Conservation (phyloP, 1,140 invertebrate genomes). For the Chlorops oryzae region DNA sequence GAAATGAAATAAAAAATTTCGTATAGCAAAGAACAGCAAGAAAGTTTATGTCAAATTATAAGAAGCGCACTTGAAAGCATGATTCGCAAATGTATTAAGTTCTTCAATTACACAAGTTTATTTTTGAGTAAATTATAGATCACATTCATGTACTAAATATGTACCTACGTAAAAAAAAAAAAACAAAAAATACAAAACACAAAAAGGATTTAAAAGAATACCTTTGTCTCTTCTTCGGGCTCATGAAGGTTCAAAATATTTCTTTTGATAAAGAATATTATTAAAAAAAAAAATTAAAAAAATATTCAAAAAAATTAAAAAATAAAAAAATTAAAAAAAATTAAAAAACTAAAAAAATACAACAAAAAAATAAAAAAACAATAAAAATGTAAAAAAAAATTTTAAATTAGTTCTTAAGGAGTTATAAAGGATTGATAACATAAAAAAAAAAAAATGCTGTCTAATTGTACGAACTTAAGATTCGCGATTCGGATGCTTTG, state of each 20-base stretch:
- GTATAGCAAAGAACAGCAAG: too few species aligned
- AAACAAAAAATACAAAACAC: neutral
- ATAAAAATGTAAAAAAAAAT: neutral
- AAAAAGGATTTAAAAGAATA: conserved; percentile 28
- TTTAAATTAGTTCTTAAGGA: too few species aligned
- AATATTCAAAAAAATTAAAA: neutral
- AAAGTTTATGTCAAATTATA: too few species aligned
- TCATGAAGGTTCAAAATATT: conserved; percentile 47
- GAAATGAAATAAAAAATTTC: too few species aligned
- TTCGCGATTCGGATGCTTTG: too few species aligned
- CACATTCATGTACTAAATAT: neutral
- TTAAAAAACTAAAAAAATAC: neutral
- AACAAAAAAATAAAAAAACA: neutral
- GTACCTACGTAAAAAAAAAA: conserved; percentile 1
- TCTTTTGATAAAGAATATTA: conserved; percentile 30
- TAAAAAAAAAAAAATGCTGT: too few species aligned
- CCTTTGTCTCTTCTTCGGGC: conserved; percentile 46
- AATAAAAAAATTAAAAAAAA: neutral
- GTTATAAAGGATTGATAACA: too few species aligned
- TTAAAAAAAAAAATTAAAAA: neutral
- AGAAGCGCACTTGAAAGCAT: too few species aligned
- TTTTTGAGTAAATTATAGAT: too few species aligned
- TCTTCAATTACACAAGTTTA: too few species aligned
- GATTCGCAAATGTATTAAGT: too few species aligned
- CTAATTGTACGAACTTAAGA: too few species aligned